These are phyloP conservation scores for Peromyscus nudipes DNA, from an alignment of 2,797 vertebrate genomes.

Conservation along the genomic window DNA sequence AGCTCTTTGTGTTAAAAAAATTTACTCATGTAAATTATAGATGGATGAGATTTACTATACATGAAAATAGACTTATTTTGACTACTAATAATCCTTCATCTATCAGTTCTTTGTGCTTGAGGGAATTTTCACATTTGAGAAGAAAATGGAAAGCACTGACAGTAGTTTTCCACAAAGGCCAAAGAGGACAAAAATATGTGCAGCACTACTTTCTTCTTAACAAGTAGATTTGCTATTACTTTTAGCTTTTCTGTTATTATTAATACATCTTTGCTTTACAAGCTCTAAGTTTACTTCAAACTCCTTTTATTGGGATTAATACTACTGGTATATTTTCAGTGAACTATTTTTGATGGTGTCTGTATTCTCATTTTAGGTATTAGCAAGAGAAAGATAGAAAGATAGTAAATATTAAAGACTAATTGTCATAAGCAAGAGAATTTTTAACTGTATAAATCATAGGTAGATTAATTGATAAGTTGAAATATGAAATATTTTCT, in stretches of 20 bases:
- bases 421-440: neutral
- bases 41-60: neutral
- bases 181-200: neutral
- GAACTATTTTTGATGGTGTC: neutral
- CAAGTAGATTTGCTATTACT: neutral
- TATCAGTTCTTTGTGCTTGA: neutral
- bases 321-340: constrained; percentile 33
- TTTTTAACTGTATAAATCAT: neutral
- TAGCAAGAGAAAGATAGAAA: neutral
- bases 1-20: neutral
- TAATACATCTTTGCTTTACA: neutral
- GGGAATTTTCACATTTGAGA: constrained; percentile 5
- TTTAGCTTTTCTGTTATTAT: constrained; percentile 44
- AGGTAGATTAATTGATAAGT: neutral
- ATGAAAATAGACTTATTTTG: constrained; percentile 43
- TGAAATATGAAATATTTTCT: constrained; percentile 43
- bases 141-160: neutral
- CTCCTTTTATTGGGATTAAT: neutral
- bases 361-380: neutral
- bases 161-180: neutral
- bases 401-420: constrained; percentile 52
- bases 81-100: neutral
- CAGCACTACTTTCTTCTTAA: neutral
- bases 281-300: neutral
- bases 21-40: neutral